Base-by-base conservation (phyloP, 2,113 vertebrate species). In the Dicaeum eximium region DNA sequence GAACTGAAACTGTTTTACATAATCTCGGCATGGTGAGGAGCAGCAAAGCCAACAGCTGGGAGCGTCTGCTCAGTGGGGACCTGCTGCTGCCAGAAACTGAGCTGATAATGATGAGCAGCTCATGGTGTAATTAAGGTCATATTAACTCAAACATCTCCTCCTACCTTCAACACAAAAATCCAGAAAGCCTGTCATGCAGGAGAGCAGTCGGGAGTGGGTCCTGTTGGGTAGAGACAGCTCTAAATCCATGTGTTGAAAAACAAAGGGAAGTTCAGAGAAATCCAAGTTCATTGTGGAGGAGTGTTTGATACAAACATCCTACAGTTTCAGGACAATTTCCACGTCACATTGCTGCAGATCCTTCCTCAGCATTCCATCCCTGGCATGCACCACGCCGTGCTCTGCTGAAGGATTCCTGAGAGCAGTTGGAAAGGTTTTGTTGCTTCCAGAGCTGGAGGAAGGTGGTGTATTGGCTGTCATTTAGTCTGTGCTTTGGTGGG, bases 31-130 rank as follows among this genome's bases (percentile, higher is more conserved):
- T 95, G 33, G 22, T 45, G 86, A 80, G 75, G 22, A 93, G 91
- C 67, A 86, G 80, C 62, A 85, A 90, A 60, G 18, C 53, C 10
- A 58, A 70, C 91, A 95, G 86, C 86, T 95, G 81, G 60, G 66
- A 75, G 74, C 2, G 1, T 89, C 89, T 92, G 87, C 84, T 95
- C 42, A 42, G 44, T 62, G 40, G 77, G 65, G 90, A 92, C 85
- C 74, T 85, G 60, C 35, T 54, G 83, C 92, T 93, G 90, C 92
- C 84, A 91, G 80, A 93, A 87, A 67, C 21, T 1, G 81, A 87
- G 78, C 90, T 92, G 87, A 33, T 86, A 65, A 61, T 70, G 88
- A 73, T 92, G 88, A 88, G 90, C 80, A 88, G 79, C 90, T 94
- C 95, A 50, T 42, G 8, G 54, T 58, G 50, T 86, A 85, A 86